Evolutionary conservation across 2,888 invertebrate genomes (phyloP).

Genomic region (Drosophila colorata): DNA sequence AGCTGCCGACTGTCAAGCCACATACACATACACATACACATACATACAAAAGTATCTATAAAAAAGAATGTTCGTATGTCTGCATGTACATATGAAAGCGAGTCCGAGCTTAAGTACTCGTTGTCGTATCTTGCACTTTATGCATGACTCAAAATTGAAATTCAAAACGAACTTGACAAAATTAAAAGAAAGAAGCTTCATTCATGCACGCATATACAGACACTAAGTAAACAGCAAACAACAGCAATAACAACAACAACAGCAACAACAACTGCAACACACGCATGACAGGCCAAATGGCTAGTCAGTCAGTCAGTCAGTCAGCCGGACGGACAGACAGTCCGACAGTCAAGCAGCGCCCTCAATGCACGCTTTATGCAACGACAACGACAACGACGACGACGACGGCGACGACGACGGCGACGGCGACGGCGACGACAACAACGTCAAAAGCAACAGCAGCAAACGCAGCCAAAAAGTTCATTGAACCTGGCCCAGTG

Average conservation of each 20-base stretch:
- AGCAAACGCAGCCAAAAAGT: constrained; percentile 77
- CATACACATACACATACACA: background rate
- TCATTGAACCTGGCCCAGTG: constrained; percentile 81
- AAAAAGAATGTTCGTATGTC: background rate
- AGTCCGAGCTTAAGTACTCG: constrained; percentile 59
- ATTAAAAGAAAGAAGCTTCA: constrained; percentile 82
- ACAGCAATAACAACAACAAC: constrained; percentile 33
- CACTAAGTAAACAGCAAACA: constrained; percentile 45
- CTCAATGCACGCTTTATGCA: constrained; percentile 78
- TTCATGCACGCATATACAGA: constrained; percentile 76
- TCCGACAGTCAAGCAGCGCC: constrained; percentile 65
- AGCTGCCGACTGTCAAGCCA: constrained; percentile 61
- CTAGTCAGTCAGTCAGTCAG: constrained; percentile 43
- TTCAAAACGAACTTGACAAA: constrained; percentile 81
- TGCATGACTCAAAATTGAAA: constrained; percentile 81
- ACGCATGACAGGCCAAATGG: constrained; percentile 70
- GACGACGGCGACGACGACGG: no score
- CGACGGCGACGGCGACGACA: constrained; percentile 28
- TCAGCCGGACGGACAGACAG: constrained; percentile 21
- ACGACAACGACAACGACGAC: constrained; percentile 48
- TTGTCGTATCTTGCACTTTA: constrained; percentile 67
- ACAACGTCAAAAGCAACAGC: constrained; percentile 48
- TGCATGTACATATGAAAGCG: constrained; percentile 19
- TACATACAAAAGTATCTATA: background rate
- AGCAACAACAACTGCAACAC: constrained; percentile 46